A percentile compares a stretch with the other conserved stretches of the same genome.
phyloP scores from a whole-genome alignment of 1,140 invertebrate genomes.

The Drosophila pandora region DNA sequence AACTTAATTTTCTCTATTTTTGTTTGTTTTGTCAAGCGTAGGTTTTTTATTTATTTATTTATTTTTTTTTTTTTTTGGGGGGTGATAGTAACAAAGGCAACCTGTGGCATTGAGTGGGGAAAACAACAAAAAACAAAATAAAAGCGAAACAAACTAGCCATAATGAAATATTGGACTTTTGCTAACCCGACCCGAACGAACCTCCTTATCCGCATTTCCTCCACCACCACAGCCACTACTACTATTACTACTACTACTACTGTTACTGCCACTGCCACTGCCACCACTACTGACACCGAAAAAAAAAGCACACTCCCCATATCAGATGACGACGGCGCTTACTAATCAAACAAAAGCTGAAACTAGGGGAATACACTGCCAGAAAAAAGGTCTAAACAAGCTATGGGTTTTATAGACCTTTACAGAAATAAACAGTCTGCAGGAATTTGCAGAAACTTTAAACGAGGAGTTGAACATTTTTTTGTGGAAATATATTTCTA shows the following conservation, averaged over 20 bases:
- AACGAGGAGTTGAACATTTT: no score
- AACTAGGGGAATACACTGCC: slow-evolving; percentile 13
- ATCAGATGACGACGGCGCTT: slow-evolving; percentile 30
- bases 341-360: slow-evolving; percentile 30
- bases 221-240: not conserved
- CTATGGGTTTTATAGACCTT: not conserved
- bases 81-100: slow-evolving; percentile 38
- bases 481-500: no score
- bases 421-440: not conserved
- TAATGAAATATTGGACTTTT: slow-evolving; percentile 47
- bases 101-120: slow-evolving; percentile 40
- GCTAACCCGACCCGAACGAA: slow-evolving; percentile 30
- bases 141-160: slow-evolving; percentile 12
- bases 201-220: slow-evolving; percentile 36
- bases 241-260: no score
- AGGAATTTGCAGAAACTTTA: no score
- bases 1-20: slow-evolving; percentile 35
- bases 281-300: not conserved
- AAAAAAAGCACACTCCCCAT: not conserved
- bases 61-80: not conserved
- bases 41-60: slow-evolving; percentile 12
- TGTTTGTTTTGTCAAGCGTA: slow-evolving; percentile 42
- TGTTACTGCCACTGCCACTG: no score
- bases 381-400: not conserved
- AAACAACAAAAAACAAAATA: not conserved